These are phyloP conservation scores for Thripadectes ignobilis DNA, from an alignment of 2,797 vertebrate genomes.

Conservation along the genomic window DNA sequence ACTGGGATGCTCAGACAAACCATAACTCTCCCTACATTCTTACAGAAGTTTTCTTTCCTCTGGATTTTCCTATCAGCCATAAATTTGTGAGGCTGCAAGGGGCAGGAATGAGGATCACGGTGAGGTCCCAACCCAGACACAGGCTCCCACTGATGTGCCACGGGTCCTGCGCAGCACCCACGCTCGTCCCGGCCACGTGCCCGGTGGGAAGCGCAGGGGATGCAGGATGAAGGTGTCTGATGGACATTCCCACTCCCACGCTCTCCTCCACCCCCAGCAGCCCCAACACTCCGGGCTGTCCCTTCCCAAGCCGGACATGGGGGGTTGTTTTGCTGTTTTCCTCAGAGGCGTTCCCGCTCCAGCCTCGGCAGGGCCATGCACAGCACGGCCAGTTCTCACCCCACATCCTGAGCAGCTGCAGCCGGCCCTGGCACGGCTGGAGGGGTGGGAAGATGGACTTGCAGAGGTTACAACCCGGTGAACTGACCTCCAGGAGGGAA, in stretches of 20 bases:
- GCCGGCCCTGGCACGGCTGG: background rate
- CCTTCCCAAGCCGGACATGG: rapidly evolving
- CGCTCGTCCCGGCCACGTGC: rapidly evolving
- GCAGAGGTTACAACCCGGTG: background rate
- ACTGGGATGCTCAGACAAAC: background rate
- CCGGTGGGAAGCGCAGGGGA: background rate
- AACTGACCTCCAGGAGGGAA: background rate
- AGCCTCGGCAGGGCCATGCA: background rate
- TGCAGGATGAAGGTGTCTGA: rapidly evolving
- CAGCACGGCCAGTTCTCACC: background rate
- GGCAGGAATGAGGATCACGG: rapidly evolving
- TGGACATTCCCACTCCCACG: background rate
- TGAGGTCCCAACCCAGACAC: rapidly evolving
- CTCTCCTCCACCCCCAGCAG: background rate
- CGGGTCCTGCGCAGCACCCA: rapidly evolving
- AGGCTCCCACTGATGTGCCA: background rate
- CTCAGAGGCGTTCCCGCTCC: background rate
- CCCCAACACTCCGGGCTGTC: background rate
- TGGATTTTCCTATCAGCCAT: rapidly evolving
- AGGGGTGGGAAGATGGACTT: background rate
- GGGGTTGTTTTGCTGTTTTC: background rate
- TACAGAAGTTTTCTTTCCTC: background rate
- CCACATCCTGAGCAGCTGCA: constrained; percentile 48
- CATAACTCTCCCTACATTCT: rapidly evolving
- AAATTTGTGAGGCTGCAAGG: background rate